A percentile compares a stretch with the other conserved stretches of the same genome.
phyloP scores from a whole-genome alignment of 2,888 invertebrate species.

The Drosophila paracracens region DNA sequence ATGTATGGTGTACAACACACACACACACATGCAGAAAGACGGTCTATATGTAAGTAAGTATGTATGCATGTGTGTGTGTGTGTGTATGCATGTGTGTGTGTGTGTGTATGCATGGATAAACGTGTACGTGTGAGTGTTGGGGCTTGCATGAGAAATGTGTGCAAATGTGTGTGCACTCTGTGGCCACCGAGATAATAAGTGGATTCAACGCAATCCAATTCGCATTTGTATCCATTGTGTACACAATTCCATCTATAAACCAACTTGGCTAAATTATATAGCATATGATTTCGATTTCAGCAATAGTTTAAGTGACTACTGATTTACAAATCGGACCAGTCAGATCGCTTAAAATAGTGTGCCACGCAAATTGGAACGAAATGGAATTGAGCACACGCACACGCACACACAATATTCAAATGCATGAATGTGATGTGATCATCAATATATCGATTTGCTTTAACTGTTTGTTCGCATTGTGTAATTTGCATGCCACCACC shows the following conservation, averaged over 20 bases:
- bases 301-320: conserved; percentile 9
- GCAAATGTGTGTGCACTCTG: not conserved
- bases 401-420: not conserved
- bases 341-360: not conserved
- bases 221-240: not conserved
- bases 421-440: not conserved
- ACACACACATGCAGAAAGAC: not conserved
- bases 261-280: not conserved
- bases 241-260: not conserved
- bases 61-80: not conserved
- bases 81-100: not conserved
- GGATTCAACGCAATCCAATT: not conserved
- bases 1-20: not conserved
- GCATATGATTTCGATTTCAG: conserved; percentile 1
- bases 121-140: not conserved
- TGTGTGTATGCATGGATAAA: not conserved
- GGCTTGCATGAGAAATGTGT: conserved; percentile 8
- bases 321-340: not conserved
- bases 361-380: not conserved
- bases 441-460: not conserved
- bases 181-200: not conserved
- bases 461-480: not conserved
- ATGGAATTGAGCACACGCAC: not conserved
- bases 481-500: conserved; percentile 1
- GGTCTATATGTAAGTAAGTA: conserved; percentile 7